Conservation (phyloP, 2,888 invertebrate genomes). For the Eupithecia dodoneata region DNA sequence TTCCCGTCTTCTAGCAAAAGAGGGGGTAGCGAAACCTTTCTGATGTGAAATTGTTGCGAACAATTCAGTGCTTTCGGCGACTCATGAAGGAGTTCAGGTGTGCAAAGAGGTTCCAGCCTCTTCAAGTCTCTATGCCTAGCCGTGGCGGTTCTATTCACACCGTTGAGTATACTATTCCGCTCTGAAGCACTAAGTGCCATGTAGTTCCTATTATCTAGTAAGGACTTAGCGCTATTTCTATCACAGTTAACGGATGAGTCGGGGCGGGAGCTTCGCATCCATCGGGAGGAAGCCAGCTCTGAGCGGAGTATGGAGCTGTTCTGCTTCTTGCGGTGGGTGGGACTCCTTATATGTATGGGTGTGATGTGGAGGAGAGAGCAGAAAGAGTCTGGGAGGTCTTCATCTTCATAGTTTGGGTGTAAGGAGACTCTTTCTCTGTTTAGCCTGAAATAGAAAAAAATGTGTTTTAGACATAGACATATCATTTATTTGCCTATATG, state of each 20-base stretch:
- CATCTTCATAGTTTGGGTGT: conserved; percentile 58
- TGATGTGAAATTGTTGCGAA: conserved; percentile 60
- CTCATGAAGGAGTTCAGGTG: conserved; percentile 65
- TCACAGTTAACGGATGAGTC: conserved; percentile 75
- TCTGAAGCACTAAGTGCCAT: conserved; percentile 66
- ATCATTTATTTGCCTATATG: too few species aligned
- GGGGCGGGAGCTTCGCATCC: conserved; percentile 75
- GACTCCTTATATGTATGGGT: conserved; percentile 73
- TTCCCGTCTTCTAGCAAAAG: conserved; percentile 75
- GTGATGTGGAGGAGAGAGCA: conserved; percentile 78
- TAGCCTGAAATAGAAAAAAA: conserved; percentile 33
- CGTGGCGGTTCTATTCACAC: conserved; percentile 68
- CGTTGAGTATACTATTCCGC: conserved; percentile 59
- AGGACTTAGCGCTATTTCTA: conserved; percentile 79
- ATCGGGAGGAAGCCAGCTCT: conserved; percentile 77
- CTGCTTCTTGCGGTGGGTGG: conserved; percentile 65
- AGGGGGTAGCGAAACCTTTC: conserved; percentile 79
- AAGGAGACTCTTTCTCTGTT: conserved; percentile 62
- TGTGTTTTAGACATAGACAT: not conserved
- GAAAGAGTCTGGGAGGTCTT: conserved; percentile 68
- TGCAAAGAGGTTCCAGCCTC: conserved; percentile 68
- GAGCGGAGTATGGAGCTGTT: conserved; percentile 74
- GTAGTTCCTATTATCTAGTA: conserved; percentile 71
- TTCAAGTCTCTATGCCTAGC: conserved; percentile 71
- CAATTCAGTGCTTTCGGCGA: conserved; percentile 58